Evolutionary conservation across 2,797 vertebrate species (phyloP).

Genomic region (Lagorchestes hirsutus): DNA sequence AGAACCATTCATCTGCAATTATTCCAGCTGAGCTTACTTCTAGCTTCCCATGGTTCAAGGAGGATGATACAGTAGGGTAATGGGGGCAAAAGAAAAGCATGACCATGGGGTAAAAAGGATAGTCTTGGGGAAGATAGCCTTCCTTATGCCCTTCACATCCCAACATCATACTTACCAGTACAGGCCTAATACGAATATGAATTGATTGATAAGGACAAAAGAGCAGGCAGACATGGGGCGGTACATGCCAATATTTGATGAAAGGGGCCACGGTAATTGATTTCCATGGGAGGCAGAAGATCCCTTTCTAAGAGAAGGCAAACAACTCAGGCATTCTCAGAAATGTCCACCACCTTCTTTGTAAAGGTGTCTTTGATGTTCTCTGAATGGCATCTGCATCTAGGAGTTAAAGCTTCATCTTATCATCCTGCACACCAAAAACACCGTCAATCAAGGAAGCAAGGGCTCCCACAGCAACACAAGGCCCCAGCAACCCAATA

Average conservation of each 20-base stretch:
- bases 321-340: background rate
- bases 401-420: background rate
- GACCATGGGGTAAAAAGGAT: background rate
- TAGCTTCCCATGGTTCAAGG: background rate
- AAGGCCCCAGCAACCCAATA: background rate
- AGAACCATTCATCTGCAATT: background rate
- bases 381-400: background rate
- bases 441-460: background rate
- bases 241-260: conserved; percentile 16
- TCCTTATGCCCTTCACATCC: background rate
- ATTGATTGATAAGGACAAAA: background rate
- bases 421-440: background rate
- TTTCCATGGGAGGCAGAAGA: conserved; percentile 15
- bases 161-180: background rate
- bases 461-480: background rate
- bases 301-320: background rate
- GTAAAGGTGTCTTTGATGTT: background rate
- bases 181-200: background rate
- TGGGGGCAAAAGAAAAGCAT: background rate
- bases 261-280: background rate
- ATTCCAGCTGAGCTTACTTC: background rate
- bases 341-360: background rate
- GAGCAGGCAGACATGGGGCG: background rate
- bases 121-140: background rate
- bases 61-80: background rate